phyloP scores from a whole-genome alignment of 2,888 invertebrate species.

The Argyra leucocephala region DNA sequence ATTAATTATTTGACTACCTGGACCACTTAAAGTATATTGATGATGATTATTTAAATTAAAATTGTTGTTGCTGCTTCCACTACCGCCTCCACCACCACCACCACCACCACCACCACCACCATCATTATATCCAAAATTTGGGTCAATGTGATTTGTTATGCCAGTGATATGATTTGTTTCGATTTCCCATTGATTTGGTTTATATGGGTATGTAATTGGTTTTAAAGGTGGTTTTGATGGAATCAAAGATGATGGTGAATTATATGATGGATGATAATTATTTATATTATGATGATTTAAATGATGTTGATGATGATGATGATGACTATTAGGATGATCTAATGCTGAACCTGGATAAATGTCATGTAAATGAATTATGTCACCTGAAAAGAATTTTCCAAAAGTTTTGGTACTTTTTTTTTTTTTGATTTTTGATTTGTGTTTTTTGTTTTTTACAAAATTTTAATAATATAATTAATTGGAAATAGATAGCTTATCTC shows the following conservation, averaged over 20 bases:
- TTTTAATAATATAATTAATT: too few relatives aligned
- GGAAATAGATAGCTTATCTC: too few relatives aligned
- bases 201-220: conserved; percentile 26
- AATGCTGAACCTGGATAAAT: conserved; percentile 38
- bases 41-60: not conserved
- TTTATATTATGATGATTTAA: conserved; percentile 11
- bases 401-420: too few relatives aligned
- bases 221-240: conserved; percentile 7
- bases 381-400: conserved; percentile 38
- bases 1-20: not conserved
- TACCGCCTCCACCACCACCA: conserved; percentile 17
- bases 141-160: conserved; percentile 42
- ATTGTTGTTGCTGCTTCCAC: too few relatives aligned
- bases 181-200: conserved; percentile 38
- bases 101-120: conserved; percentile 17
- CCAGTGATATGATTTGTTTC: conserved; percentile 36
- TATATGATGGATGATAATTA: conserved; percentile 11
- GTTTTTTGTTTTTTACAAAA: too few relatives aligned
- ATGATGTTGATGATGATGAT: conserved; percentile 21
- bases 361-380: conserved; percentile 45
- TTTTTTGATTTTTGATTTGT: too few relatives aligned
- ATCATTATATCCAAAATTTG: conserved; percentile 34
- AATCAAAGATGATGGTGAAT: conserved; percentile 10
- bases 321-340: conserved; percentile 32
- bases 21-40: not conserved